Evolutionary conservation across 2,797 vertebrate species (phyloP), one percentile per base, ranked within the genome.

Genomic region (Oryzias sinensis): DNA sequence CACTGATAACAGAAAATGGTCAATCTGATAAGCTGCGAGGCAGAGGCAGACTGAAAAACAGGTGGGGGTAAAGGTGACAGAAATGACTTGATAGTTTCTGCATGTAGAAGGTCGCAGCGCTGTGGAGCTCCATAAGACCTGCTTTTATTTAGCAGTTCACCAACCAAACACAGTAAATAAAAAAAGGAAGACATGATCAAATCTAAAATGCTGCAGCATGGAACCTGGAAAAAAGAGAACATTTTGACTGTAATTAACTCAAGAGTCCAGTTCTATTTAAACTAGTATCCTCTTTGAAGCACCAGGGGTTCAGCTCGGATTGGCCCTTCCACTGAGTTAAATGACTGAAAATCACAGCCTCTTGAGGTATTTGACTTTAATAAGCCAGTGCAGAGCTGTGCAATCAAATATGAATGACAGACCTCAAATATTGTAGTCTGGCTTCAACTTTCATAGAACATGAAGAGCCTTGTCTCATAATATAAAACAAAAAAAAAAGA

Each of bases 1-100:
- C 33, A 65, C 20, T 60, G 74, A 61, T 76, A 22, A 64, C 17
- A 70, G 60, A 60, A 68, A 78, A 70, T 16, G 51, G 59, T 42
- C 42, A 22, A 46, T 62, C 43, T 49, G 49, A 25, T 62, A 41
- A 56, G 47, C 65, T 57, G 52, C 47, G 58, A 62, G 53, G 42
- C 40, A 55, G 17, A 54, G 18, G 25, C 22, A 25, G 24, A 62
- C 17, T 56, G 22, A 47, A 53, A 59, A 62, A 46, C 20, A 55
- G 45, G 42, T 40, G 53, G 20, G 62, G 16, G 22, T 43, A 43
- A 53, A 50, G 53, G 52, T 44, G 43, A 67, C 18, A 16, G 33
- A 48, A 29, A n/a, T 53, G 5, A 9, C 25, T 49, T 69, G 27
- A 49, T 18, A 11, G 5, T 24, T 53, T 49, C 9, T 20, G 3